phyloP scores from a whole-genome alignment of 2,888 invertebrate genomes.

The Synergus japonicus region DNA sequence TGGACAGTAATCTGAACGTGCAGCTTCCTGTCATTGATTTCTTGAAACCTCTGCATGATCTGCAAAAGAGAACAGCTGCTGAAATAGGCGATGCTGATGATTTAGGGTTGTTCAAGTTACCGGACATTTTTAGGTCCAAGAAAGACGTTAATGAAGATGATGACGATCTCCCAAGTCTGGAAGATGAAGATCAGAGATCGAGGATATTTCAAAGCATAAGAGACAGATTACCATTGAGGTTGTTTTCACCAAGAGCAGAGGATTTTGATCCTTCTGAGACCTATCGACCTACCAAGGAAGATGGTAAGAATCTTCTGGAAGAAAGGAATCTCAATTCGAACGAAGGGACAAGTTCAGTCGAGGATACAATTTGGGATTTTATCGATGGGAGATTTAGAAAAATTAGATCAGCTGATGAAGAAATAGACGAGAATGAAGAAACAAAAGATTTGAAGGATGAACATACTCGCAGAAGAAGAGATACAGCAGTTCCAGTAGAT shows the following conservation, averaged over 20 bases:
- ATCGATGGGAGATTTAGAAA: neutral
- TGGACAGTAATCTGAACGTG: conserved; percentile 36
- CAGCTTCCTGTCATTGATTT: conserved; percentile 51
- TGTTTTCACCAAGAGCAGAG: neutral
- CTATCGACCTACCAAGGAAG: neutral
- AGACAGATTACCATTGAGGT: neutral
- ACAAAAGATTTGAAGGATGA: neutral
- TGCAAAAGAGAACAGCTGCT: conserved; percentile 44
- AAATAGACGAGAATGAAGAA: neutral
- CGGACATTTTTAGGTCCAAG: neutral
- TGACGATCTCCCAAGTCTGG: neutral
- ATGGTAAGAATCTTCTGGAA: neutral
- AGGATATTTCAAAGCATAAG: neutral
- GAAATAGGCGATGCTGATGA: neutral
- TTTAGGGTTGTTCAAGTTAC: neutral
- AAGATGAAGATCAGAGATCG: neutral
- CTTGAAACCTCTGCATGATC: conserved; percentile 43
- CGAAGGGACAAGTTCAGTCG: neutral
- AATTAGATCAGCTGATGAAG: neutral
- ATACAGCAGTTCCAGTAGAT: neutral
- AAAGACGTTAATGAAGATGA: neutral
- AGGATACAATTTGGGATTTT: conserved; percentile 3
- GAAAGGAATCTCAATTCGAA: neutral
- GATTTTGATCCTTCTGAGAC: conserved; percentile 1
- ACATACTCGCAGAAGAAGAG: neutral